A percentile compares a stretch with the other conserved stretches of the same genome.
Evolutionary conservation across 1,140 invertebrate genomes (phyloP).

Genomic region (Drosophila mojavensis): DNA sequence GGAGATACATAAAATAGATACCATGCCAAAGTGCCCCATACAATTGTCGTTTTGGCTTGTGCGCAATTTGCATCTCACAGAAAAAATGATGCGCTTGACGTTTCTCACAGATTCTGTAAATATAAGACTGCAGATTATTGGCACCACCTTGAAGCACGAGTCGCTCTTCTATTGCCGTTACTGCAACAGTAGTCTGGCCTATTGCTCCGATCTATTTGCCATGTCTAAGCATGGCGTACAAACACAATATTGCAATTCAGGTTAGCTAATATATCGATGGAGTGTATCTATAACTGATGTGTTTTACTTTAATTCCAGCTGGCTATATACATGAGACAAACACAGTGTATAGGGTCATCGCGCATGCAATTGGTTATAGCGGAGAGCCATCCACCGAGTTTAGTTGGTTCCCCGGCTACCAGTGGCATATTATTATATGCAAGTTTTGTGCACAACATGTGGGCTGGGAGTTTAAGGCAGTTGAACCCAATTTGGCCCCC

Average conservation of each 20-base stretch:
- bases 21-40: constrained; percentile 87
- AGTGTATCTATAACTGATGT: background rate
- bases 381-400: constrained; percentile 88
- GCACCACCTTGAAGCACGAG: constrained; percentile 86
- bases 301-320: constrained; percentile 62
- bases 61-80: constrained; percentile 85
- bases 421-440: constrained; percentile 91
- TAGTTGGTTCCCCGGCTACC: constrained; percentile 94
- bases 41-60: constrained; percentile 91
- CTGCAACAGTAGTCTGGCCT: constrained; percentile 87
- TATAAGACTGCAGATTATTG: constrained; percentile 87
- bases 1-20: constrained; percentile 81
- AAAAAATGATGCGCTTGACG: constrained; percentile 87
- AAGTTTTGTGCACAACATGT: constrained; percentile 88
- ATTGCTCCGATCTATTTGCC: constrained; percentile 90
- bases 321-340: constrained; percentile 93
- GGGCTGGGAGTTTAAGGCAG: constrained; percentile 92
- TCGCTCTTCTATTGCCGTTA: constrained; percentile 88
- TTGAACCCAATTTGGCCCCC: constrained; percentile 86
- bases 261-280: constrained; percentile 49
- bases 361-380: constrained; percentile 86
- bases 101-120: constrained; percentile 88
- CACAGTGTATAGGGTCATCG: constrained; percentile 87
- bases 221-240: constrained; percentile 93
- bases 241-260: constrained; percentile 92